Evolutionary conservation across 1,140 invertebrate species (phyloP), one percentile per base, ranked within the genome.

Genomic region (Hormaphis cornu): DNA sequence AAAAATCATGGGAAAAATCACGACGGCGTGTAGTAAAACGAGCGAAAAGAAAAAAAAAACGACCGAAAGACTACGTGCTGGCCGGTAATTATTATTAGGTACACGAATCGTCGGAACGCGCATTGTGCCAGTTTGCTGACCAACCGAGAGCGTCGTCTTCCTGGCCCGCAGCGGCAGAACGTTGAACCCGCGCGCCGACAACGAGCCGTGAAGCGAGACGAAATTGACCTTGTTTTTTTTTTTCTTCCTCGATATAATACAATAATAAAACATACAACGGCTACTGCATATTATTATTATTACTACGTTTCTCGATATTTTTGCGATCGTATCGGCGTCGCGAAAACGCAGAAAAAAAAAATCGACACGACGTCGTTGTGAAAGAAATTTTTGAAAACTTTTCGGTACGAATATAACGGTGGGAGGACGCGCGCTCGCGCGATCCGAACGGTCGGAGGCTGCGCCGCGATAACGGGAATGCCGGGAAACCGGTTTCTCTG

Each of bases 101-200:
- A n/a, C n/a, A n/a, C 61, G 35, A 66, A 66, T 66, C 30, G 61
- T 66, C 61, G 61, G 44, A 66, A 66, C 61, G 61, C 42, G 42
- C 61, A 66, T 66, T 66, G 61, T 66, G 61, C 61, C 42, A 66
- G 61, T 66, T 66, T 66, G 61, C 61, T 66, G 61, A 66, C 61
- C 61, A 66, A 66, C 61, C 61, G 61, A 66, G 61, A n/a, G n/a
- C n/a, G n/a, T n/a, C 18, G 61, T 66, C 61, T 66, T 66, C 44
- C 61, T n/a, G n/a, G n/a, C n/a, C n/a, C n/a, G n/a, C n/a, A n/a
- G n/a, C n/a, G n/a, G n/a, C n/a, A 46, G 61, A 66, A 46, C 61
- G 28, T 66, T 66, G 61, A 66, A 66, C 61, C 18, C 44, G 61
- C 59, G 18, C 42, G 42, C 28, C 22, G 30, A 66, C 22, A 48